A percentile compares a stretch with the other conserved stretches of the same genome.
Conservation (phyloP, 1,140 invertebrate genomes). For the Bombus sibiricus region DNA sequence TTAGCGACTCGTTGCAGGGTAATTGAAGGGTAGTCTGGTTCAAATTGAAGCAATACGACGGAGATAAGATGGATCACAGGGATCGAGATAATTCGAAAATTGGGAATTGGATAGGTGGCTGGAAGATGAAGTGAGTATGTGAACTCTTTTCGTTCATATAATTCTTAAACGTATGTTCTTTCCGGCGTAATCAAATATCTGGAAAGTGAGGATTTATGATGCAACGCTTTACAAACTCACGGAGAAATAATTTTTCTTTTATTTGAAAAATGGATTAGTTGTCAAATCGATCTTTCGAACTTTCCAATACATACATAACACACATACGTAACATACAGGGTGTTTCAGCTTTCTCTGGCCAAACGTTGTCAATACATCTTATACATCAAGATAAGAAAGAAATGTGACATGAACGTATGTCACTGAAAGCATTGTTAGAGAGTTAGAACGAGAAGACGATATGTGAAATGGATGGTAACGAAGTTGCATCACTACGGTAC, state of each 20-base stretch:
- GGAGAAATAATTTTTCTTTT: not conserved
- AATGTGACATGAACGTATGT: too few species aligned
- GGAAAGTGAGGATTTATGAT: not conserved
- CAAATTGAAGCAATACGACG: too few species aligned
- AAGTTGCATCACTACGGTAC: too few species aligned
- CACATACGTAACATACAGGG: too few species aligned
- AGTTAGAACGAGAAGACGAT: too few species aligned
- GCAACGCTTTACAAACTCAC: not conserved
- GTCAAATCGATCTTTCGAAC: not conserved
- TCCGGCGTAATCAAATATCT: not conserved
- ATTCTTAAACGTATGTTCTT: not conserved
- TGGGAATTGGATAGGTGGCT: not conserved
- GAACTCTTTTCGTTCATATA: not conserved
- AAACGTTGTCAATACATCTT: too few species aligned
- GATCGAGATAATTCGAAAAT: not conserved
- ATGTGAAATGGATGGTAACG: too few species aligned
- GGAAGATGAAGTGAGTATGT: not conserved
- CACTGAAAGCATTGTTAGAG: too few species aligned
- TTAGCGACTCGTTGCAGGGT: not conserved
- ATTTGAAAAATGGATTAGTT: not conserved
- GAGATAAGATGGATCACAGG: too few species aligned
- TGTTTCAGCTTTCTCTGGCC: too few species aligned
- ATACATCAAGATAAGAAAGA: too few species aligned
- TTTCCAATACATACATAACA: not conserved
- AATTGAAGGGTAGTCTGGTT: not conserved